Evolutionary conservation across 2,113 vertebrate species (phyloP), one percentile per base, ranked within the genome.

Genomic region (Gasterosteus nipponicus): DNA sequence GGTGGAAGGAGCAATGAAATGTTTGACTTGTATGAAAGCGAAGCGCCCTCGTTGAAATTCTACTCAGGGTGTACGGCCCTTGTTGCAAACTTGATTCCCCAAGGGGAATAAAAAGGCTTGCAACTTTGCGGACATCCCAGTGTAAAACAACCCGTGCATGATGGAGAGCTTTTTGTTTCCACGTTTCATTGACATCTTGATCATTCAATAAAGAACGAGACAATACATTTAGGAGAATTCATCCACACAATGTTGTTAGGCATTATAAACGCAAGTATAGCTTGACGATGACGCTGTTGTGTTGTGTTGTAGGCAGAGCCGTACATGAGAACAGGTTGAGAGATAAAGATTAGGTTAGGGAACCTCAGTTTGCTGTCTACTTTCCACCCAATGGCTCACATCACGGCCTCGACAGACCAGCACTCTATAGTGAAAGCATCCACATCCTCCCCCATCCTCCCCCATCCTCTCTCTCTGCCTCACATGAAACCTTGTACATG

Each of bases 41-140:
- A 39, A 3, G 39, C 61, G 35, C 31, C 41, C 10, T 80, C 44
- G 58, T 86, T 86, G 62, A 29, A 67, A 87, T 87, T 81, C 71
- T 75, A 59, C 66, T 72, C 70, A 16, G 0, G n/a, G 22, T 26
- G 26, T 33, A 12, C 59, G 29, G 69, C 39, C 49, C 57, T 57
- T 51, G 57, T 57, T 62, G 59, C 3, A 0, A 44, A 79, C 49
- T 54, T 26, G 22, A 26, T 42, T 38, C 64, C 58, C 42, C 2
- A 26, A 70, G 46, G 62, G 51, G 79, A 76, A 57, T 47, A 76
- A 57, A 65, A 82, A 69, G 51, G 7, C 16, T 22, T 5, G 58
- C 14, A 7, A 53, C 59, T 58, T 15, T 31, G 31, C 16, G 42
- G 15, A 19, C 22, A 18, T 44, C 19, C 2, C 46, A 39, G 4